phyloP scores from a whole-genome alignment of 2,113 vertebrate genomes.

The Perca flavescens region DNA sequence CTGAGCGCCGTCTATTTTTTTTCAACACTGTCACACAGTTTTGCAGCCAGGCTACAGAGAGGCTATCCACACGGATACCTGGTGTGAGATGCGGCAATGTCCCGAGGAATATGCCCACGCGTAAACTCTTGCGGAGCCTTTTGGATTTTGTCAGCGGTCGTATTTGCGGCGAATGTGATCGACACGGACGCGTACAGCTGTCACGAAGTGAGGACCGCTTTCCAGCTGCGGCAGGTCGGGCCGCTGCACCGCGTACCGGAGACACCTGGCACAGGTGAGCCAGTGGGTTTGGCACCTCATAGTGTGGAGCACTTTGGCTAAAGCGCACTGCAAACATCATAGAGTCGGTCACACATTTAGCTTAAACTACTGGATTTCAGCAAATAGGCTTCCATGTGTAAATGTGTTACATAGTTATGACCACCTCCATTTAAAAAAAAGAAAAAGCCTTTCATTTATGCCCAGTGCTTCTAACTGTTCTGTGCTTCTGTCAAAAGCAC shows the following conservation, averaged over 20 bases:
- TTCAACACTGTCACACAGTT: constrained; percentile 48
- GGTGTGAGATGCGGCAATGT: constrained; percentile 87
- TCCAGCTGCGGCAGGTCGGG: constrained; percentile 91
- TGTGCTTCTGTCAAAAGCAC: constrained; percentile 31
- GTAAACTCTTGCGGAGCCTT: constrained; percentile 73
- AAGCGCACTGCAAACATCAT: not conserved
- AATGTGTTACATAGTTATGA: not conserved
- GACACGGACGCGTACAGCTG: constrained; percentile 87
- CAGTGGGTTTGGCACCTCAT: constrained; percentile 15
- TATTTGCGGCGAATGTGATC: constrained; percentile 71
- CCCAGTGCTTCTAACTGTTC: not conserved
- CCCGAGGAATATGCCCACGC: constrained; percentile 80
- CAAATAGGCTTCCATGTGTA: not conserved
- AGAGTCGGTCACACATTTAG: not conserved
- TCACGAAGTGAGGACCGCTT: constrained; percentile 92
- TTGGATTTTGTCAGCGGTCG: constrained; percentile 76
- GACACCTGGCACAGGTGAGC: constrained; percentile 90
- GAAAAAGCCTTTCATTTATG: not conserved
- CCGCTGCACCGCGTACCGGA: constrained; percentile 90
- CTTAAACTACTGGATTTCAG: not conserved
- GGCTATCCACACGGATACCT: constrained; percentile 64
- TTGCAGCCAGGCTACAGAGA: constrained; percentile 46
- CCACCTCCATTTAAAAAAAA: not conserved
- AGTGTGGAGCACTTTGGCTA: not conserved
- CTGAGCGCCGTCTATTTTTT: constrained; percentile 16